Conservation (phyloP, 2,113 vertebrate genomes). For the Sminthopsis crassicaudata region DNA sequence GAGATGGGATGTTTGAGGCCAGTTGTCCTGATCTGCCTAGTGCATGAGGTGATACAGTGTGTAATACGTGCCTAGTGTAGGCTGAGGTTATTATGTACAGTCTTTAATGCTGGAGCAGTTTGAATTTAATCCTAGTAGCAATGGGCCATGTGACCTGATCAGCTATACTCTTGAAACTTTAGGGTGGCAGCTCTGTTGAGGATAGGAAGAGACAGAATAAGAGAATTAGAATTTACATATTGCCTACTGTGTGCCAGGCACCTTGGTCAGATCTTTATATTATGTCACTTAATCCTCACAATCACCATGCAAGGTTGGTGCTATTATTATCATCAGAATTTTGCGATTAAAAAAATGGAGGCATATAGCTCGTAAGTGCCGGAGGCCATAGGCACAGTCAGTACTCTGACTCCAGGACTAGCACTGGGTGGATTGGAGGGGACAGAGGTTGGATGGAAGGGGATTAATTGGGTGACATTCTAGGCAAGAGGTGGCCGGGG, state of each 20-base stretch:
- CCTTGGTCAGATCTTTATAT: not conserved
- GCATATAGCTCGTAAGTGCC: too few relatives aligned
- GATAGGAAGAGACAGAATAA: too few relatives aligned
- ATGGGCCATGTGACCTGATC: too few relatives aligned
- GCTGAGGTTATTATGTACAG: too few relatives aligned
- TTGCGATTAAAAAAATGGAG: not conserved
- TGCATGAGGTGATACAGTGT: not conserved
- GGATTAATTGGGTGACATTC: not conserved
- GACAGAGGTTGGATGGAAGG: not conserved
- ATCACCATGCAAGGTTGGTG: too few relatives aligned
- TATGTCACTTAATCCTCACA: not conserved
- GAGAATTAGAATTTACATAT: too few relatives aligned
- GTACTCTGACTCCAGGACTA: not conserved
- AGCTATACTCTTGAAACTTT: too few relatives aligned
- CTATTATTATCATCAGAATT: not conserved
- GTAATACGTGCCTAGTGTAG: not conserved
- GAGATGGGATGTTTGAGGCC: not conserved
- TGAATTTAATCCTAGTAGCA: too few relatives aligned
- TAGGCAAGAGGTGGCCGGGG: not conserved
- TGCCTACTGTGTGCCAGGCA: too few relatives aligned
- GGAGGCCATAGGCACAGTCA: not conserved
- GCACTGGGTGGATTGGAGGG: not conserved
- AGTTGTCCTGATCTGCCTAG: too few relatives aligned
- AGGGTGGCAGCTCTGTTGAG: too few relatives aligned
- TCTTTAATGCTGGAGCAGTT: too few relatives aligned